Percentiles rank a stretch among this genome's conserved stretches.
Conservation (phyloP, 2,797 vertebrate genomes). For the Chaetophractus vellerosus region DNA sequence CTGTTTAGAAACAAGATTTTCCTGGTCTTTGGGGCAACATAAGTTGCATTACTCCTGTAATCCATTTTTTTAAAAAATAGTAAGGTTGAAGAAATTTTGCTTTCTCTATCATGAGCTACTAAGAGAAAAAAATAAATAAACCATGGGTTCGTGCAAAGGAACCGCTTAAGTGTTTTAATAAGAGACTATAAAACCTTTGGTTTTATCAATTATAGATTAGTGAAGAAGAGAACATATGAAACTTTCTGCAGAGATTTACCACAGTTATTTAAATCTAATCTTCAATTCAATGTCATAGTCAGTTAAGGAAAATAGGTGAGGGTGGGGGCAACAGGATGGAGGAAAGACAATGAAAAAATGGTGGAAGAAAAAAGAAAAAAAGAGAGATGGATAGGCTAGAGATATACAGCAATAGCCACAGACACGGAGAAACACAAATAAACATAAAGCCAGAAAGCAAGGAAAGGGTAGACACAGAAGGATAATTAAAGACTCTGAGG, state of each 20-base stretch:
- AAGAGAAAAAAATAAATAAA: conserved; percentile 18
- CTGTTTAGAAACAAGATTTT: conserved; percentile 57
- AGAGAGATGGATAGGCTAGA: neutral
- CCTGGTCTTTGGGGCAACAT: neutral
- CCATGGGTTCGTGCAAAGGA: neutral
- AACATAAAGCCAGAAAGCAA: neutral
- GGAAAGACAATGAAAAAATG: neutral
- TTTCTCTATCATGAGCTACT: conserved; percentile 30
- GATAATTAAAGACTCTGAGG: neutral
- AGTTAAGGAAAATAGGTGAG: neutral
- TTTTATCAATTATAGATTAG: conserved; percentile 21
- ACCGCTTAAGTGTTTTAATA: neutral
- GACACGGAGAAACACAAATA: neutral
- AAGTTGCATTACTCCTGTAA: conserved; percentile 41
- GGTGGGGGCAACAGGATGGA: neutral
- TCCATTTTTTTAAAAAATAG: neutral
- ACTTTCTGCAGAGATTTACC: neutral
- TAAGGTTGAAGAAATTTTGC: neutral
- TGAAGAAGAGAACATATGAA: conserved; percentile 22
- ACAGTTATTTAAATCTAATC: neutral
- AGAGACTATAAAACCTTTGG: neutral
- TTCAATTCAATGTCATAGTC: neutral
- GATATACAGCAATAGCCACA: neutral
- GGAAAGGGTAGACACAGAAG: neutral
- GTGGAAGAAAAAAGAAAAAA: neutral